Evolutionary conservation across 2,797 vertebrate genomes (phyloP).

Genomic region (Pseudochirops corinnae): DNA sequence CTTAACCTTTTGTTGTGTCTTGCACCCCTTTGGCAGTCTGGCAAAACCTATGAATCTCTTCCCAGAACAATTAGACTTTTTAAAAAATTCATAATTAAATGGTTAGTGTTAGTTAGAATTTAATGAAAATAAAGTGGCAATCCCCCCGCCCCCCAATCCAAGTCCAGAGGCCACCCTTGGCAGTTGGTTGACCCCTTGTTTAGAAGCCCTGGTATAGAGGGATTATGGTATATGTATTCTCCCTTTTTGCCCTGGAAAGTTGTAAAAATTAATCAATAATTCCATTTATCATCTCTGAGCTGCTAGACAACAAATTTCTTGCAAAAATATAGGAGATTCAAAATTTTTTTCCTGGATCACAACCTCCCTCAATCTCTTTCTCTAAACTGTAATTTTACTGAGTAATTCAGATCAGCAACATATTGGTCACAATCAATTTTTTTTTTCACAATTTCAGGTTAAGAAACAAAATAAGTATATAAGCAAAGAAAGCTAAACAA

Average conservation of each 20-base stretch:
- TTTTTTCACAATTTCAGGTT: too few relatives aligned
- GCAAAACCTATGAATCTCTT: not conserved
- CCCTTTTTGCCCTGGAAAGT: not conserved
- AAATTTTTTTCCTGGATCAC: not conserved
- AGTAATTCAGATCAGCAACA: too few relatives aligned
- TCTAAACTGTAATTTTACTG: too few relatives aligned
- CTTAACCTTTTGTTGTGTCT: too few relatives aligned
- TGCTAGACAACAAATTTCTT: not conserved
- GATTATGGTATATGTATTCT: not conserved
- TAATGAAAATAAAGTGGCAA: too few relatives aligned
- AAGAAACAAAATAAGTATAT: too few relatives aligned
- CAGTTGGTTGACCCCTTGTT: not conserved
- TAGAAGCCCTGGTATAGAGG: not conserved
- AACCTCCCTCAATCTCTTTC: not conserved
- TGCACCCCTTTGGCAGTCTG: too few relatives aligned
- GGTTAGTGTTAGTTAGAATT: not conserved
- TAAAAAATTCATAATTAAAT: not conserved
- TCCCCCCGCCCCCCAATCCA: not conserved
- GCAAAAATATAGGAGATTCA: not conserved
- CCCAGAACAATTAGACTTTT: not conserved
- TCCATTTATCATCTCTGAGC: not conserved
- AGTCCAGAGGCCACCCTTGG: too few relatives aligned
- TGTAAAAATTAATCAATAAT: not conserved
- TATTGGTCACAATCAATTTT: too few relatives aligned
- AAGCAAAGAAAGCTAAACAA: too few relatives aligned